Base-by-base conservation (phyloP, 2,888 invertebrate species). In the Parnassius orleans region DNA sequence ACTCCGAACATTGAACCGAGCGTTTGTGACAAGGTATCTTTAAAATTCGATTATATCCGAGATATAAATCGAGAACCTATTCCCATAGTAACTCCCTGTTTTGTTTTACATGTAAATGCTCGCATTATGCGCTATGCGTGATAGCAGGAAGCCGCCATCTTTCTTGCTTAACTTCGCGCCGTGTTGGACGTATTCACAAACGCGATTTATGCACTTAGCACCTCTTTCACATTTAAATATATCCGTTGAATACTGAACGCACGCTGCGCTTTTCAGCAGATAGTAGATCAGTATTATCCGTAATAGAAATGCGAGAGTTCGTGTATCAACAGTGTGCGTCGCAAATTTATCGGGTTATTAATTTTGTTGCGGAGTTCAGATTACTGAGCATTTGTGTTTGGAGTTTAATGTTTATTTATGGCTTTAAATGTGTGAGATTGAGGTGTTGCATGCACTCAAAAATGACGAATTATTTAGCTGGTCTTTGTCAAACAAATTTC, bases 101-200 rank as follows among this genome's bases (percentile, higher is more conserved):
- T 70, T 66, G 72, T 70, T 71, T 75, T 71, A 71, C 73, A 72
- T 75, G 76, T 69, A 72, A 76, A 74, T 73, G 65, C 66, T 65
- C 63, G 64, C 63, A 61, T 67, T 61, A 65, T 63, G 60, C 63
- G 59, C 60, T 47, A 51, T 52, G 59, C 57, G 46, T 59, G 65
- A 51, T 63, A 59, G 58, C 62, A 58, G 65, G 61, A 63, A 64
- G 63, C 64, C 53, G 53, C 56, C 57, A 67, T 68, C 63, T 48
- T 14, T 60, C 64, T 53, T 60, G 43, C 60, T 65, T 64, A 57
- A 64, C 64, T 56, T 66, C 66, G 51, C 53, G 57, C 42, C 48
- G 46, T 41, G 43, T 57, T 42, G 46, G 58, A 55, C 46, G 54
- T 43, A 57, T 55, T 61, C 47, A 47, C 54, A 15, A 54, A 44